Conservation (phyloP, 2,888 invertebrate genomes). For the Sarcophaga variegata region DNA sequence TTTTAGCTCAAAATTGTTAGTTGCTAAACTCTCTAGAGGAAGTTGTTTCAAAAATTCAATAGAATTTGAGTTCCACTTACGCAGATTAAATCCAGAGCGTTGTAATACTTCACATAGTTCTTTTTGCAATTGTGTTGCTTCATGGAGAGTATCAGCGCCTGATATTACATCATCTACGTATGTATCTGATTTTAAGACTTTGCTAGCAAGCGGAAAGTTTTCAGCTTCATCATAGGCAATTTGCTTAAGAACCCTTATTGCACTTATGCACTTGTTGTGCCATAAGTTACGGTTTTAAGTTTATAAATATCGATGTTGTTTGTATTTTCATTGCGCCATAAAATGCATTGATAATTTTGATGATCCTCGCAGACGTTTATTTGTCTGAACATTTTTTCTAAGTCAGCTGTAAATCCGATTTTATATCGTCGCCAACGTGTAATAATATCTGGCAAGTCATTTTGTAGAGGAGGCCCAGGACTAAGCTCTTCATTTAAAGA, state of each 20-base stretch:
- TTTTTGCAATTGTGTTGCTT: constrained; percentile 34
- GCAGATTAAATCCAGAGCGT: constrained; percentile 26
- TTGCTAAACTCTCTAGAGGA: constrained; percentile 28
- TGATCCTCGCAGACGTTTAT: constrained; percentile 41
- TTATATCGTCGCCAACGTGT: constrained; percentile 39
- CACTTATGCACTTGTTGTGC: constrained; percentile 15
- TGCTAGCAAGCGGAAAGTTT: constrained; percentile 11
- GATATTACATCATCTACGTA: constrained; percentile 53
- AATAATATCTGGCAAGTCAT: constrained; percentile 29
- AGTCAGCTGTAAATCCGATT: constrained; percentile 20
- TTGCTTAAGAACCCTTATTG: constrained; percentile 39
- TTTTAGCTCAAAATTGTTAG: constrained; percentile 14
- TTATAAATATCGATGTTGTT: constrained; percentile 37
- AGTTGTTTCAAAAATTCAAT: constrained; percentile 40
- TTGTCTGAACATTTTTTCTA: constrained; percentile 54
- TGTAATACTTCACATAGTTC: constrained; percentile 13
- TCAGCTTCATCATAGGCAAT: constrained; percentile 19
- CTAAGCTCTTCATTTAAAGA: constrained; percentile 36
- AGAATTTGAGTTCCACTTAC: constrained; percentile 45
- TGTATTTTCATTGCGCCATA: constrained; percentile 32
- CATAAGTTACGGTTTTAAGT: constrained; percentile 35
- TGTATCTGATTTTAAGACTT: constrained; percentile 18
- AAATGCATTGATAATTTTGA: constrained; percentile 43
- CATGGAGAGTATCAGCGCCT: constrained; percentile 37
- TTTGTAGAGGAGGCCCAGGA: constrained; percentile 47